A percentile compares a stretch with the other conserved stretches of the same genome.
Conservation (phyloP, 1,140 invertebrate genomes). For the Calosoma granatense region DNA sequence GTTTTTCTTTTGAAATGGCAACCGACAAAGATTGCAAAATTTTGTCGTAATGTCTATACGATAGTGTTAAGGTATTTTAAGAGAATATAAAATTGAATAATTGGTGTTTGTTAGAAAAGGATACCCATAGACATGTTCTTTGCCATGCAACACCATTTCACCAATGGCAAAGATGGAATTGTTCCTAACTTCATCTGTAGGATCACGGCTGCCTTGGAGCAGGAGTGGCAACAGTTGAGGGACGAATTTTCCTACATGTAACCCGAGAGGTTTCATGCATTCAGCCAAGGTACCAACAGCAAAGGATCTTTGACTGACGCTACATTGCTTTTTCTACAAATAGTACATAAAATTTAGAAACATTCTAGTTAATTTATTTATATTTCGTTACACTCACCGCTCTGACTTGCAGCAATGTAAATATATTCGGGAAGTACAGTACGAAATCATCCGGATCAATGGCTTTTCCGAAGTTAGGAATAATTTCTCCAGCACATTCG, state of each 20-base stretch:
- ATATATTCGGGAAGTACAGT: constrained; percentile 50
- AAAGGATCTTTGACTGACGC: constrained; percentile 55
- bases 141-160: constrained; percentile 54
- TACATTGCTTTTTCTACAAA: constrained; percentile 46
- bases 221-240: constrained; percentile 51
- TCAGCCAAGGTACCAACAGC: constrained; percentile 63
- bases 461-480: constrained; percentile 59
- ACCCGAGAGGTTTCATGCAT: constrained; percentile 50
- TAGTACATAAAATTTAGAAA: constrained; percentile 17
- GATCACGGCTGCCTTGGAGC: constrained; percentile 46
- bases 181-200: constrained; percentile 59
- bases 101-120: constrained; percentile 30
- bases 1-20: constrained; percentile 49
- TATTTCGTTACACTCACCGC: constrained; percentile 38
- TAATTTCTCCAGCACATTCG: constrained; percentile 63
- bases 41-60: constrained; percentile 43
- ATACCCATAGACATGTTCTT: constrained; percentile 47
- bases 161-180: constrained; percentile 69
- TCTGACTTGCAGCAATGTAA: constrained; percentile 45
- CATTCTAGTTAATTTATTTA: constrained; percentile 14
- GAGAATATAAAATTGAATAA: background rate
- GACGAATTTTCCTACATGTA: constrained; percentile 44
- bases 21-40: constrained; percentile 56
- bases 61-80: constrained; percentile 21
- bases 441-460: constrained; percentile 53